Conservation (phyloP, 2,113 vertebrate species). For the Hippopotamus amphibius region DNA sequence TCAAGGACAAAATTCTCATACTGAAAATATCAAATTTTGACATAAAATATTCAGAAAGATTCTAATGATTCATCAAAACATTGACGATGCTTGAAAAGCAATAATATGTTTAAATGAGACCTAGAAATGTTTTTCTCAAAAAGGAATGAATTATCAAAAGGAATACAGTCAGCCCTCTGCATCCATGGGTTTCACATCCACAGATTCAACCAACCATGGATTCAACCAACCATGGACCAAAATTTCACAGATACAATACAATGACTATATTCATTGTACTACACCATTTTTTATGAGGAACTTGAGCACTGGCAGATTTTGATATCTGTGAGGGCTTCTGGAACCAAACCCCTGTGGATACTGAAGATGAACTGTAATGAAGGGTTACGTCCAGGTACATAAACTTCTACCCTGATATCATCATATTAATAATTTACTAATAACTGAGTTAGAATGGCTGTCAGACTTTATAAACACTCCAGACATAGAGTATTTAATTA, state of each 20-base stretch:
- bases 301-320: not conserved
- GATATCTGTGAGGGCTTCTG: not conserved
- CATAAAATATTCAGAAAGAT: not conserved
- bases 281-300: not conserved
- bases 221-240: too few relatives aligned
- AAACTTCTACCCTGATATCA: not conserved
- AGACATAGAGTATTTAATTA: not conserved
- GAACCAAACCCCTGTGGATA: not conserved
- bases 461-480: conserved; percentile 5
- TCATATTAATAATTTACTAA: not conserved
- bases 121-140: conserved; percentile 1
- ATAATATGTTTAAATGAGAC: not conserved
- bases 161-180: not conserved
- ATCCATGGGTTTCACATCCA: too few relatives aligned
- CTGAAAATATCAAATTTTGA: not conserved
- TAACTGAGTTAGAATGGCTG: not conserved
- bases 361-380: not conserved
- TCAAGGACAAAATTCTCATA: conserved; percentile 44
- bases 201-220: too few relatives aligned
- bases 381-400: not conserved
- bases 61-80: not conserved
- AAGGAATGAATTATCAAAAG: not conserved
- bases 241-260: too few relatives aligned
- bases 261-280: too few relatives aligned
- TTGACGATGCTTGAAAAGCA: not conserved